These are phyloP conservation scores for Brachyhypopomus occidentalis DNA, from an alignment of 2,113 vertebrate species.

Conservation along the genomic window DNA sequence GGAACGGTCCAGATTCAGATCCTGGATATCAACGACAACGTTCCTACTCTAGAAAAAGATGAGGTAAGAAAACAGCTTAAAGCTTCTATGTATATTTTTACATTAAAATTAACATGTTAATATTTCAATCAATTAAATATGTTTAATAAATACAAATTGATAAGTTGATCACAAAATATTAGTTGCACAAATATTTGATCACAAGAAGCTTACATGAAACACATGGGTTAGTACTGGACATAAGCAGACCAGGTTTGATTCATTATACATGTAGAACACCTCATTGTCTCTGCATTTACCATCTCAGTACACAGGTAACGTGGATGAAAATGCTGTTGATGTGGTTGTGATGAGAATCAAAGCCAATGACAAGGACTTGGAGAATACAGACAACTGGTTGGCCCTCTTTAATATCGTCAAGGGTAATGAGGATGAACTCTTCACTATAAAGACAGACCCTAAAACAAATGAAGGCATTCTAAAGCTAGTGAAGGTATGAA, in stretches of 20 bases:
- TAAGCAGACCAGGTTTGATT: no score
- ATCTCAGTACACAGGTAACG: slow-evolving; percentile 64
- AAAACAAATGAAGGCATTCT: slow-evolving; percentile 89
- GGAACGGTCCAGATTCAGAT: slow-evolving; percentile 69
- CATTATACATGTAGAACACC: no score
- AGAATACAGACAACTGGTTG: slow-evolving; percentile 85
- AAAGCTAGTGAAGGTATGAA: slow-evolving; percentile 77
- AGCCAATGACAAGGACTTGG: slow-evolving; percentile 83
- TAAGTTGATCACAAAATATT: neutral
- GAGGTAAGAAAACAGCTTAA: slow-evolving; percentile 56
- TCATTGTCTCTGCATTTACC: slow-evolving; percentile 8
- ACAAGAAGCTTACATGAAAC: no score
- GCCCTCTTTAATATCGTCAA: slow-evolving; percentile 81
- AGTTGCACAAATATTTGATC: neutral
- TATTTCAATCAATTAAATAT: neutral
- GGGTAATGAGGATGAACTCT: slow-evolving; percentile 86
- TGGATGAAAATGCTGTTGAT: slow-evolving; percentile 69
- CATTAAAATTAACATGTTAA: neutral
- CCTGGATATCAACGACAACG: slow-evolving; percentile 75
- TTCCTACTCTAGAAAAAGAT: slow-evolving; percentile 68
- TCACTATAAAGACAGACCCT: slow-evolving; percentile 84
- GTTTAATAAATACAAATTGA: no score
- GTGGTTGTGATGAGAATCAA: slow-evolving; percentile 82
- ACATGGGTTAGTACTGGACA: no score
- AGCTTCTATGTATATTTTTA: no score